Evolutionary conservation across 2,113 vertebrate species (phyloP), one percentile per base, ranked within the genome.

Genomic region (Coptodon bakossiorum): DNA sequence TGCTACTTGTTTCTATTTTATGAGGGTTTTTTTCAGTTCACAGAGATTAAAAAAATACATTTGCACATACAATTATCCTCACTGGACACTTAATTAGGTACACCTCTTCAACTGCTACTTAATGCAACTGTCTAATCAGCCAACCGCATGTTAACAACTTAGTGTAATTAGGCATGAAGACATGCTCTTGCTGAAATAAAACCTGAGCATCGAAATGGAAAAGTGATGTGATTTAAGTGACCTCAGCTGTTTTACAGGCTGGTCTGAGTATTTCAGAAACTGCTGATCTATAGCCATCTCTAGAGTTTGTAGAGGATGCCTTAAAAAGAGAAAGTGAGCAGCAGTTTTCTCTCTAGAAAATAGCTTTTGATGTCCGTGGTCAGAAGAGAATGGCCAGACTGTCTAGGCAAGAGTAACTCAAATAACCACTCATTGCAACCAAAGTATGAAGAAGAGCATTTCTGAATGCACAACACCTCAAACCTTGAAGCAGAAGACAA

Each of bases 271-370:
- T 48, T 73, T 73, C 22, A 73, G 27, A 73, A 73, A 45, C 40
- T 73, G 40, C 40, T 73, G 40, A 73, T 73, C 68, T 48, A 10
- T 71, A 71, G 36, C 36, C 66, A 43, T 43, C n/a, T 71, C n/a
- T 43, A 40, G 36, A 68, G 63, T 40, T 68, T 68, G 11, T 40
- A 40, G 7, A 68, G 36, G 11, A 24, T 68, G n/a, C 40, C 63
- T 68, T 38, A 68, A 68, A 71, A 43, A 43, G 13, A 24, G n/a
- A 45, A 71, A 4, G 22, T 27, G 38, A 71, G 66, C 38, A 40
- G 38, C n/a, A 71, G 22, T 71, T 66, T n/a, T 66, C 1, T 24
- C 66, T 43, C 66, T 71, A 9, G 13, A 40, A 71, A 71, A 71
- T 43, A 24, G 36, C 66, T 71, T 16, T 24, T 71, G 66, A 71